These are phyloP conservation scores for Brassicogethes aeneus DNA, from an alignment of 2,888 invertebrate genomes.

Conservation along the genomic window DNA sequence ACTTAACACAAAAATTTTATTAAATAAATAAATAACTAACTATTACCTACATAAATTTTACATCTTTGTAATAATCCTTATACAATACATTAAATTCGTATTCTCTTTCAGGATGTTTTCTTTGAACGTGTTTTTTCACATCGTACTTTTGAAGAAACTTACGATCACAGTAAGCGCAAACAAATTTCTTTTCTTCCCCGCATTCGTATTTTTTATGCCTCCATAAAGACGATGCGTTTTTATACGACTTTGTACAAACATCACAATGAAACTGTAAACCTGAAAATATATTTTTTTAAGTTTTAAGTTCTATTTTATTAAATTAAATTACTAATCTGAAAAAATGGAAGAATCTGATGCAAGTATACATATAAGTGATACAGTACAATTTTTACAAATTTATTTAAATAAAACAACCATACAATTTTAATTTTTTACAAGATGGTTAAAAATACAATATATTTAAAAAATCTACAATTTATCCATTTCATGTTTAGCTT, in stretches of 20 bases:
- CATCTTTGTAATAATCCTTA: neutral
- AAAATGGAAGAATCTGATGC: no score
- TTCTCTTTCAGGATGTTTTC: neutral
- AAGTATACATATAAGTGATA: no score
- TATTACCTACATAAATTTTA: neutral
- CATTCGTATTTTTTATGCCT: slow-evolving; percentile 21
- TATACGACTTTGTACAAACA: slow-evolving; percentile 7
- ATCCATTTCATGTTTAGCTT: no score
- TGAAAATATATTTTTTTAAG: no score
- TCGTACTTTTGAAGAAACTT: slow-evolving; percentile 8
- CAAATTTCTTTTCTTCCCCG: slow-evolving; percentile 14
- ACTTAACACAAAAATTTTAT: neutral
- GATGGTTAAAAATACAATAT: no score
- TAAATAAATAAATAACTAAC: neutral
- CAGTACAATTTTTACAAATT: no score
- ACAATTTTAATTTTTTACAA: no score
- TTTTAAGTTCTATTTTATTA: slow-evolving; percentile 3
- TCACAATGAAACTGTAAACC: slow-evolving; percentile 2
- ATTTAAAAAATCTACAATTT: no score
- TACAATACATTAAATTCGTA: neutral
- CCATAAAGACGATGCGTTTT: slow-evolving; percentile 11
- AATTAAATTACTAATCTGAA: no score
- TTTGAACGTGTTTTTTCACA: slow-evolving; percentile 8
- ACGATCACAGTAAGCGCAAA: slow-evolving; percentile 9
- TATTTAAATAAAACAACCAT: no score